These are phyloP conservation scores for Cryptophagus acutangulus DNA, from an alignment of 2,888 invertebrate species.

Conservation along the genomic window DNA sequence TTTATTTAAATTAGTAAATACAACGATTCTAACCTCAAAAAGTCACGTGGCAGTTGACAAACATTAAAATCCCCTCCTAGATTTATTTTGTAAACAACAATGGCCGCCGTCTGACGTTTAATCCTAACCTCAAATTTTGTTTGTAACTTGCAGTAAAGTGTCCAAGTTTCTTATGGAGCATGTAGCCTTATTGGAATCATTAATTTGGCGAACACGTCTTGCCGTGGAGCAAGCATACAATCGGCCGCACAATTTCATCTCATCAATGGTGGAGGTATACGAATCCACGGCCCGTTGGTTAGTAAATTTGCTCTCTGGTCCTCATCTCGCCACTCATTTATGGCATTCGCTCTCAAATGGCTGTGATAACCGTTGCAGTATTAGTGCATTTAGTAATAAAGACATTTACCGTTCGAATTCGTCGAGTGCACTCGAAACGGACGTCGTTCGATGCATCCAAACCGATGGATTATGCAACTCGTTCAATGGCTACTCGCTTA, in stretches of 20 bases:
- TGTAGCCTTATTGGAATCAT: conserved; percentile 66
- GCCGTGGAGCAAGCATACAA: conserved; percentile 63
- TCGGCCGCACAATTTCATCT: conserved; percentile 49
- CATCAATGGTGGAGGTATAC: conserved; percentile 52
- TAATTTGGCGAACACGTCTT: conserved; percentile 65
- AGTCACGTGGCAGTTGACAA: too few species aligned
- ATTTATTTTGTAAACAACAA: too few species aligned
- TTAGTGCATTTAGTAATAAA: conserved; percentile 27
- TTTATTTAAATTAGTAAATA: too few species aligned
- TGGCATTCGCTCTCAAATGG: conserved; percentile 35
- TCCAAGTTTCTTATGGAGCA: conserved; percentile 71
- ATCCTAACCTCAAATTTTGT: conserved; percentile 5
- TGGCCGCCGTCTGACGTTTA: too few species aligned
- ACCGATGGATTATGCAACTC: conserved; percentile 10
- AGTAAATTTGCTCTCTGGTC: conserved; percentile 34
- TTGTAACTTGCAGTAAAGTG: conserved; percentile 4
- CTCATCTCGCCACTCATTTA: conserved; percentile 32
- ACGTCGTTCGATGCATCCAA: conserved; percentile 1
- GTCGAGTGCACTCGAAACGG: not conserved
- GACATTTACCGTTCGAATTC: not conserved
- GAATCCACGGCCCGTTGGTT: conserved; percentile 40
- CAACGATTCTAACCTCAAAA: too few species aligned
- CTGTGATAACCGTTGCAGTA: conserved; percentile 34
- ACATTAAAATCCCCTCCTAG: too few species aligned
- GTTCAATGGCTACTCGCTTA: conserved; percentile 12